These are phyloP conservation scores for Helleia helle DNA, from an alignment of 2,888 invertebrate species.

Conservation along the genomic window DNA sequence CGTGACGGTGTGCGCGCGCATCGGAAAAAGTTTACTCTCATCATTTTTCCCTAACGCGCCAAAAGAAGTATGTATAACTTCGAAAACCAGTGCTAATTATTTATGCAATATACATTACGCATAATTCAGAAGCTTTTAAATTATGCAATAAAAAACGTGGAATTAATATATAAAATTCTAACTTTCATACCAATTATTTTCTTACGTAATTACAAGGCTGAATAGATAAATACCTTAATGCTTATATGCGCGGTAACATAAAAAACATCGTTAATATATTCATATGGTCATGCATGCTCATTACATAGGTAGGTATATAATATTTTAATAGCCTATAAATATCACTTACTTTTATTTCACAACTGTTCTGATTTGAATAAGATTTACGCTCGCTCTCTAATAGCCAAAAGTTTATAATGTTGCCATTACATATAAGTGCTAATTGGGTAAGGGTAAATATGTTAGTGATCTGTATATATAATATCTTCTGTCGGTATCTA, in stretches of 20 bases:
- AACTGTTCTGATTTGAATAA: background rate
- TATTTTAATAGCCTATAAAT: background rate
- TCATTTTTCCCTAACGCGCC: no score
- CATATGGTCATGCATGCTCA: background rate
- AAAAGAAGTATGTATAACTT: no score
- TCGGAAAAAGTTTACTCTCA: no score
- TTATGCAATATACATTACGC: no score
- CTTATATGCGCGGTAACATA: background rate
- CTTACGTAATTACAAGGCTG: conserved; percentile 1
- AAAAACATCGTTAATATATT: background rate
- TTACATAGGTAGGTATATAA: background rate
- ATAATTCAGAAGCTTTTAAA: no score
- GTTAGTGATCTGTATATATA: no score
- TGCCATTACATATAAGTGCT: conserved; percentile 23
- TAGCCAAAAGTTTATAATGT: conserved; percentile 14
- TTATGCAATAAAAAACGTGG: no score
- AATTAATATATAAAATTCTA: background rate
- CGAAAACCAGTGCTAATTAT: no score
- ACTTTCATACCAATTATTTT: conserved; percentile 2
- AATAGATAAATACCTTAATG: conserved; percentile 1
- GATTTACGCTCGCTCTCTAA: background rate
- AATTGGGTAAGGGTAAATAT: no score
- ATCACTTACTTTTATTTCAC: background rate
- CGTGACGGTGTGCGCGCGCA: no score
- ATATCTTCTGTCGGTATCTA: no score